phyloP scores from a whole-genome alignment of 1,140 invertebrate genomes.

The Myzus persicae region DNA sequence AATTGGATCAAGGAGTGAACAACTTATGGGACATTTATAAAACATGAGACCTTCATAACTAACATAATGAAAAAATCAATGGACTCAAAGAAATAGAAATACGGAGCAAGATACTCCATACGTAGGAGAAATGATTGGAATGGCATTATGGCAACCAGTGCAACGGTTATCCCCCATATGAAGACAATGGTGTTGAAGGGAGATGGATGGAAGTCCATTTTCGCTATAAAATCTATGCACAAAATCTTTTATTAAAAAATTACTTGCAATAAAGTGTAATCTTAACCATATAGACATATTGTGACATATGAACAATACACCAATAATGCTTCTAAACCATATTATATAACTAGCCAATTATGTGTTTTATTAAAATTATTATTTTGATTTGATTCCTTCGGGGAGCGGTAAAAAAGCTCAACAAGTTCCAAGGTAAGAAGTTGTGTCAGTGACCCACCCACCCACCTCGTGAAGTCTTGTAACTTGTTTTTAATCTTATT shows the following conservation, averaged over 20 bases:
- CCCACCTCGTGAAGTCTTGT: no score
- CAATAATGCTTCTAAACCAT: no score
- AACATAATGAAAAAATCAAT: neutral
- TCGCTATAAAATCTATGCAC: neutral
- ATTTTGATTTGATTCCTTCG: neutral
- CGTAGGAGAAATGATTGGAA: neutral
- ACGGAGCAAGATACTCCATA: neutral
- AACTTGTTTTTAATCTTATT: neutral
- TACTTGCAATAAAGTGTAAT: neutral
- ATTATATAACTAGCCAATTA: neutral
- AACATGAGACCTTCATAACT: neutral
- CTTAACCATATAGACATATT: neutral
- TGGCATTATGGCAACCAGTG: neutral
- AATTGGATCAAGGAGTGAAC: conserved; percentile 20
- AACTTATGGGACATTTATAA: conserved; percentile 4
- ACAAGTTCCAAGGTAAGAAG: neutral
- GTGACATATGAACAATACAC: no score
- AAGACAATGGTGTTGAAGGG: neutral
- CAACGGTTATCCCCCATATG: neutral
- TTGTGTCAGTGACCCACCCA: neutral
- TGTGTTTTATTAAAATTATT: neutral
- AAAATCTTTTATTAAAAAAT: neutral
- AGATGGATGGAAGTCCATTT: neutral
- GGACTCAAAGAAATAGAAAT: neutral
- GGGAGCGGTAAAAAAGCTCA: neutral